Base-by-base conservation (phyloP, 2,888 invertebrate genomes). In the Lepidocyrtinus sp. region DNA sequence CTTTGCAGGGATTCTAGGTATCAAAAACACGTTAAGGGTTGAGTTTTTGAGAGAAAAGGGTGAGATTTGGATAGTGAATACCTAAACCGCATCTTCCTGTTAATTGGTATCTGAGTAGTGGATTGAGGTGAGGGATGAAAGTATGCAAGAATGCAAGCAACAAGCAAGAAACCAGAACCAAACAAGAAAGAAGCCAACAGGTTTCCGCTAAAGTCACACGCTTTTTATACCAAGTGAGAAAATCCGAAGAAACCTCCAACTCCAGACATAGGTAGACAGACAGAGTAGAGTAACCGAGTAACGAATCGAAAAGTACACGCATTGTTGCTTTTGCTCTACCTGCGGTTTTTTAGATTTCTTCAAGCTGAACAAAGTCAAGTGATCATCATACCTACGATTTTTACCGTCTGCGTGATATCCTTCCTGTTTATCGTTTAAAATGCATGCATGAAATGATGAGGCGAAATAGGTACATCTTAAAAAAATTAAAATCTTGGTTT, bases 371-470 rank as follows among this genome's bases (percentile, higher is more conserved):
- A 7, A 50, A n/a, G 50, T 12, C 50, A 50, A 2, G 12, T 36
- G 12, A n/a, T 50, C 2, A 50, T 12, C 15, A 12, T 50, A 50
- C 50, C 50, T 50, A 50, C 17, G n/a, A 12, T 50, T 50, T n/a
- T n/a, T n/a, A 50, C 50, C 50, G 2, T 50, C 50, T 50, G 12
- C 50, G 17, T 50, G 17, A 50, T 12, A 50, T 50, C 50, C 50
- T 50, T 50, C 50, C 50, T 50, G 50, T n/a, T n/a, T 50, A 50
- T 50, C 50, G 17, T 50, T 50, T n/a, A n/a, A n/a, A n/a, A n/a
- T n/a, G 50, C 50, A 50, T 50, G 12, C 5, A 5, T 12, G n/a
- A 50, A 50, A 36, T 36, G 12, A 36, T 12, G 12, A 7, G 12
- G 5, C 36, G n/a, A n/a, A n/a, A n/a, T 36, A 36, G 36, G 36